These are phyloP conservation scores for Suricata suricatta DNA, from an alignment of 2,113 vertebrate species.

Conservation along the genomic window DNA sequence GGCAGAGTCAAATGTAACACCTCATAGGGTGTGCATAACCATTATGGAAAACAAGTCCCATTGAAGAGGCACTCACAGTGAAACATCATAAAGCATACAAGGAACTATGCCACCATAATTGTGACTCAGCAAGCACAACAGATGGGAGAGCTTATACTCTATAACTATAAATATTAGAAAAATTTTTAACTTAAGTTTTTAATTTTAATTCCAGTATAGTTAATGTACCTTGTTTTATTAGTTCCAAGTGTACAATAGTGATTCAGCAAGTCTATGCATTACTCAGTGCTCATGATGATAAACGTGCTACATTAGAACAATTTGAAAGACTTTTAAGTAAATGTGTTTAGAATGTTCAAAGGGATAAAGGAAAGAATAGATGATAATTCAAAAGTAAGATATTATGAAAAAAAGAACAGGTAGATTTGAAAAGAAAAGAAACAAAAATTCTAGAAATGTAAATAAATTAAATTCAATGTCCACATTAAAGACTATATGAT, in stretches of 20 bases:
- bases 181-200: not conserved
- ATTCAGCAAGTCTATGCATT: not conserved
- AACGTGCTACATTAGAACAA: not conserved
- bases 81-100: not conserved
- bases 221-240: not conserved
- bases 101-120: not conserved
- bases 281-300: not conserved
- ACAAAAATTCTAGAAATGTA: not conserved
- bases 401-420: not conserved
- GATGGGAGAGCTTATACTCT: not conserved
- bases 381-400: not conserved
- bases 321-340: constrained; percentile 5
- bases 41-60: not conserved
- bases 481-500: not conserved
- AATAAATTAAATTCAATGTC: not conserved
- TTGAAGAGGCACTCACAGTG: not conserved
- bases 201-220: not conserved
- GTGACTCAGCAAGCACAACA: not conserved
- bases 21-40: not conserved
- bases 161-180: not conserved
- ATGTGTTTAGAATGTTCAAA: not conserved
- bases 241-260: not conserved
- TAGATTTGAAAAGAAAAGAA: not conserved
- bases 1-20: not conserved
- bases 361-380: not conserved